Conservation (phyloP, 1,140 invertebrate genomes). For the Brachionus asplanchnoidis region DNA sequence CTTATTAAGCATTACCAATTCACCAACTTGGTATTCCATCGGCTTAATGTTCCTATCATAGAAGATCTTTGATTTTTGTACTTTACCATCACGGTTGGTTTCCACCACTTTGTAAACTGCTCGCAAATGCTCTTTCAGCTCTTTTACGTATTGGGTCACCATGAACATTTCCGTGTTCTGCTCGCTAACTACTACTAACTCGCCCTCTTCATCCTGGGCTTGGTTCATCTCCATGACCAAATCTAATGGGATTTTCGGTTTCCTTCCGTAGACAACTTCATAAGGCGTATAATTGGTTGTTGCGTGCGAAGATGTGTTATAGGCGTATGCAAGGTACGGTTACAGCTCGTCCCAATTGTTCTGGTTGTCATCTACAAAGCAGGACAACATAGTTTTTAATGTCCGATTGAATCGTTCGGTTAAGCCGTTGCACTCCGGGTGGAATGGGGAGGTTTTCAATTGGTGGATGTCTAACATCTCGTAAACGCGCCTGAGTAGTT, state of each 20-base stretch:
- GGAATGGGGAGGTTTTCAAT: constrained; percentile 42
- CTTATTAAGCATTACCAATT: no score
- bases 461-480: not conserved
- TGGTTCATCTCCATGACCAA: no score
- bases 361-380: constrained; percentile 35
- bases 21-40: no score
- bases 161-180: no score
- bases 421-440: constrained; percentile 44
- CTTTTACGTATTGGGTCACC: no score
- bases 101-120: no score
- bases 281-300: not conserved
- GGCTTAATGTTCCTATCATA: no score
- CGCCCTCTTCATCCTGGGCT: no score
- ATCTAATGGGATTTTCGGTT: not conserved
- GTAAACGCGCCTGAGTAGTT: not conserved
- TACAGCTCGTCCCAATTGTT: constrained; percentile 45
- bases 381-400: constrained; percentile 39
- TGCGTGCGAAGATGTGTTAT: not conserved
- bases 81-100: no score
- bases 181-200: no score
- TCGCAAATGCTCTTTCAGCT: no score
- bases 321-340: not conserved
- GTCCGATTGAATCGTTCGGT: constrained; percentile 46
- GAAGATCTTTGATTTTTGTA: no score
- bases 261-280: not conserved